Conservation (phyloP, 2,888 invertebrate species). For the Acanthosepion pharaonis region DNA sequence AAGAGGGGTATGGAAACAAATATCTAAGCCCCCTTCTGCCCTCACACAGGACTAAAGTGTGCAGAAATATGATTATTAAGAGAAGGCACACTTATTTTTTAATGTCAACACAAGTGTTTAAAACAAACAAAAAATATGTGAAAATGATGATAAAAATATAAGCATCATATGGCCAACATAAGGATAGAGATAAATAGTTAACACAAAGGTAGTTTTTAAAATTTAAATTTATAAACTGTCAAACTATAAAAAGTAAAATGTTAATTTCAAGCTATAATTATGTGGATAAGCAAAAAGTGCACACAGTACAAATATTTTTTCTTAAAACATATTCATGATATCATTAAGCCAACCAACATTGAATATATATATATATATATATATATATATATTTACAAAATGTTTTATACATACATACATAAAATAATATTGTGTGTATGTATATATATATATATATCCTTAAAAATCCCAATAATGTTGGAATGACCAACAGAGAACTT, state of each 20-base stretch:
- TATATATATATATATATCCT: no score
- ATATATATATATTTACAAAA: no score
- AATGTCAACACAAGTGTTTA: neutral
- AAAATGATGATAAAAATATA: neutral
- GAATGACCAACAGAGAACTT: no score
- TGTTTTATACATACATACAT: no score
- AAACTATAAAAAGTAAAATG: neutral
- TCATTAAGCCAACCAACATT: neutral
- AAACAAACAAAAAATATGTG: neutral
- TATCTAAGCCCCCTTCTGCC: neutral
- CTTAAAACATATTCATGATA: neutral
- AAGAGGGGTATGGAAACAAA: neutral
- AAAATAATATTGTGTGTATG: no score
- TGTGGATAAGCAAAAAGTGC: neutral
- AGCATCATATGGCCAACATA: neutral
- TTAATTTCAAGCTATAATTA: neutral
- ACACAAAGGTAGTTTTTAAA: neutral
- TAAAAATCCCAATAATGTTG: no score
- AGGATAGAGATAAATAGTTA: neutral
- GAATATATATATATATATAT: neutral
- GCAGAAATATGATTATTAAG: slow-evolving; percentile 20
- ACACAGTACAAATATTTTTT: neutral
- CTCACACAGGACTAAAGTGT: neutral
- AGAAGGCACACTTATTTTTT: slow-evolving; percentile 10
- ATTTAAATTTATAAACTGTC: neutral